Conservation (phyloP, 2,888 invertebrate genomes). For the Deladenus siricidicola region DNA sequence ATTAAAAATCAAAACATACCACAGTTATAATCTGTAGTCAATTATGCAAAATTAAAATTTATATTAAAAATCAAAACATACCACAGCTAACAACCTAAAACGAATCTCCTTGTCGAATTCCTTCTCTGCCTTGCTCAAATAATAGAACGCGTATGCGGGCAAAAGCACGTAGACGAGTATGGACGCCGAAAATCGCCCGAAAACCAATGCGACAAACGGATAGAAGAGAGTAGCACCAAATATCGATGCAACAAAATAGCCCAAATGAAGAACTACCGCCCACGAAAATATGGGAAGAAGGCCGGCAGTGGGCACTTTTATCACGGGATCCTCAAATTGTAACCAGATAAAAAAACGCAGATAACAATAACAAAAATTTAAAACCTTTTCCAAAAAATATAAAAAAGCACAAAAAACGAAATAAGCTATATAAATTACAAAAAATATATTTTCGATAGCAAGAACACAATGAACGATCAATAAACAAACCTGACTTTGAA, state of each 20-base stretch:
- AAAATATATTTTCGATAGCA: too few relatives aligned
- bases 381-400: too few relatives aligned
- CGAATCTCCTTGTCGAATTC: neutral
- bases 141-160: neutral
- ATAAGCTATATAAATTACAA: too few relatives aligned
- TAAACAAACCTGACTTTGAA: neutral
- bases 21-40: neutral
- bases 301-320: neutral
- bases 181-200: neutral
- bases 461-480: neutral
- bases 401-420: neutral
- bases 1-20: neutral
- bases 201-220: neutral
- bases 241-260: neutral
- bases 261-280: neutral
- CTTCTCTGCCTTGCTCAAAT: neutral
- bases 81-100: neutral
- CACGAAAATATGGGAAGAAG: neutral
- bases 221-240: neutral
- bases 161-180: neutral
- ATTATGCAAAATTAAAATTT: neutral
- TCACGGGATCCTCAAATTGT: neutral
- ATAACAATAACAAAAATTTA: too few relatives aligned
- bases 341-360: too few relatives aligned
- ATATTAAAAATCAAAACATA: neutral